Evolutionary conservation across 1,140 invertebrate genomes (phyloP), one percentile per base, ranked within the genome.

Genomic region (Hyphantria cunea): DNA sequence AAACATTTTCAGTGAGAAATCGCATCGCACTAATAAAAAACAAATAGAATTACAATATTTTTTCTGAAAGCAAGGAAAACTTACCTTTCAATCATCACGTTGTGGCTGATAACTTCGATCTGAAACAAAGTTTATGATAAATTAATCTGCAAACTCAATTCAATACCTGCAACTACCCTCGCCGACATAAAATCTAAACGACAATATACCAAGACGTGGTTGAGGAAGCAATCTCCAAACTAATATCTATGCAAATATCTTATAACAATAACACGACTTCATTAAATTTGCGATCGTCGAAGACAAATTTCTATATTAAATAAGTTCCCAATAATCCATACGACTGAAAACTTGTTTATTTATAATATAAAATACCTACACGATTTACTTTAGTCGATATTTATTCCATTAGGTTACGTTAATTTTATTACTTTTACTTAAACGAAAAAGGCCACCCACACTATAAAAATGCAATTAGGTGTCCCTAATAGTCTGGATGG

Each of bases 241-340:
- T 79, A 83, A 86, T 84, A 72, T 79, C 65, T 76, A 82, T 83
- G 80, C 73, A 82, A 84, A 86, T 83, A 73, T 42, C 58, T 53
- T 49, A 67, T 55, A 76, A 78, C 69, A 76, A 80, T 76, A 74
- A 74, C 72, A 72, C 58, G 45, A 70, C 64, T 74, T 66, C 70
- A 75, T 78, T 74, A 72, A 76, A 72, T 69, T 15, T 55, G 12
- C 65, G 49, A 73, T 68, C 66, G 48, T 48, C 53, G 17, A 58
- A 49, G 32, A 39, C 45, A 48, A 58, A 58, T 49, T 54, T 25
- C 10, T 49, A 34, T 17, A 37, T 14, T 7, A 49, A 44, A 49
- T 5, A 25, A 25, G 17, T 25, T 25, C 5, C 17, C 17, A 25
- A 25, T 25, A 25, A 25, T 25, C 17, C 5, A 3, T 5, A 25